These are phyloP conservation scores for Mirounga angustirostris DNA, from an alignment of 2,113 vertebrate genomes.

Conservation along the genomic window DNA sequence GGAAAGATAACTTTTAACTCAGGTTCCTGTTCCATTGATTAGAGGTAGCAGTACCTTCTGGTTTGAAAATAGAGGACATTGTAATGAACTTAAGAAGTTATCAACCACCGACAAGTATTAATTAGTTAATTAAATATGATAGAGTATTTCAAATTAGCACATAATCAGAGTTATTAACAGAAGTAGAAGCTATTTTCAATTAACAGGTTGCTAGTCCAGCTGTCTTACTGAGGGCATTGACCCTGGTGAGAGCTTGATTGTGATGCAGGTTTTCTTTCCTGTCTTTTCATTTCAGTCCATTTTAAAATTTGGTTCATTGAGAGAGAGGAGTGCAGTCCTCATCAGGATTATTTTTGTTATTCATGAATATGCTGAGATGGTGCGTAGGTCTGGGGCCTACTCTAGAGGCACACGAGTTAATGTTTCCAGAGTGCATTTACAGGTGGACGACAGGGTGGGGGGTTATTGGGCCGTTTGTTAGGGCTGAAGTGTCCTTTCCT, in stretches of 20 bases:
- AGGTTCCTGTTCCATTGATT: slow-evolving; percentile 54
- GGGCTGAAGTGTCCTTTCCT: neutral
- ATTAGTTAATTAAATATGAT: slow-evolving; percentile 65
- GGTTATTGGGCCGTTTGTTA: neutral
- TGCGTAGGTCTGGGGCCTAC: neutral
- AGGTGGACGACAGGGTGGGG: neutral
- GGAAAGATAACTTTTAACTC: slow-evolving; percentile 74
- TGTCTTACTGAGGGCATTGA: neutral
- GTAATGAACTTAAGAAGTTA: slow-evolving; percentile 64
- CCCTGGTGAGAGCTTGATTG: neutral
- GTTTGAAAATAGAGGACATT: slow-evolving; percentile 61
- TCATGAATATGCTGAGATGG: neutral
- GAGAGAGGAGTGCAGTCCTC: neutral
- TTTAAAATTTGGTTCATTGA: slow-evolving; percentile 19
- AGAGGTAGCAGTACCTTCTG: slow-evolving; percentile 67
- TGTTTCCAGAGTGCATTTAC: neutral
- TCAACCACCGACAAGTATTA: slow-evolving; percentile 56
- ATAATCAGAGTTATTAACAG: slow-evolving; percentile 52
- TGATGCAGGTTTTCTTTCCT: neutral
- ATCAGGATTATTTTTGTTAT: neutral
- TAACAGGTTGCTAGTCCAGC: neutral
- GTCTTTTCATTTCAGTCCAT: slow-evolving; percentile 35
- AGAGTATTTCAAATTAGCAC: slow-evolving; percentile 53
- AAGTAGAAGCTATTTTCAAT: slow-evolving; percentile 17
- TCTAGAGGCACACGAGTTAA: neutral